Conservation (phyloP, 1,140 invertebrate genomes). For the Ips typographus region DNA sequence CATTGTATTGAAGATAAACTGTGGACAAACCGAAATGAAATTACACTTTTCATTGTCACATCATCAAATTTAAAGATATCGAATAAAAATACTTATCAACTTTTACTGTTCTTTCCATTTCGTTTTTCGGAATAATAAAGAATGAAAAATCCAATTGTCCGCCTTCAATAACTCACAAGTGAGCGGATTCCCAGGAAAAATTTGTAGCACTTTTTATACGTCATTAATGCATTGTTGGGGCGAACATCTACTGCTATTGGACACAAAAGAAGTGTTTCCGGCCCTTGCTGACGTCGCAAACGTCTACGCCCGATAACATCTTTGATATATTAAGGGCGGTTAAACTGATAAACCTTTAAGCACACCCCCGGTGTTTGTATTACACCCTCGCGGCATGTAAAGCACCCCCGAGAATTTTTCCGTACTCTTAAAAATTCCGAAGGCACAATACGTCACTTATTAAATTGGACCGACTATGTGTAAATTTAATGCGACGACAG, state of each 20-base stretch:
- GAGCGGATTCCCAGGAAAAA: background rate
- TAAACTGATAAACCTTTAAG: slow-evolving; percentile 7
- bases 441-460: background rate
- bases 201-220: background rate
- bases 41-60: no score
- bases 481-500: background rate
- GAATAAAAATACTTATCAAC: no score
- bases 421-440: no score
- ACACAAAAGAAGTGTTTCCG: slow-evolving; percentile 3
- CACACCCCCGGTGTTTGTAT: background rate
- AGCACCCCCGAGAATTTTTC: background rate
- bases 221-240: slow-evolving; percentile 1
- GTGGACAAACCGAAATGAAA: no score
- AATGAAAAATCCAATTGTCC: no score
- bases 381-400: background rate
- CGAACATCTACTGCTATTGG: background rate
- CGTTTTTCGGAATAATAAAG: no score
- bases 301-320: slow-evolving; percentile 6
- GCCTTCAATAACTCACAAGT: no score
- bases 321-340: slow-evolving; percentile 11
- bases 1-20: no score
- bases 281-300: slow-evolving; percentile 7
- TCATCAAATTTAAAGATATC: no score
- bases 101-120: no score
- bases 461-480: background rate